phyloP scores from a whole-genome alignment of 2,888 invertebrate genomes.

The Netelia melanura region DNA sequence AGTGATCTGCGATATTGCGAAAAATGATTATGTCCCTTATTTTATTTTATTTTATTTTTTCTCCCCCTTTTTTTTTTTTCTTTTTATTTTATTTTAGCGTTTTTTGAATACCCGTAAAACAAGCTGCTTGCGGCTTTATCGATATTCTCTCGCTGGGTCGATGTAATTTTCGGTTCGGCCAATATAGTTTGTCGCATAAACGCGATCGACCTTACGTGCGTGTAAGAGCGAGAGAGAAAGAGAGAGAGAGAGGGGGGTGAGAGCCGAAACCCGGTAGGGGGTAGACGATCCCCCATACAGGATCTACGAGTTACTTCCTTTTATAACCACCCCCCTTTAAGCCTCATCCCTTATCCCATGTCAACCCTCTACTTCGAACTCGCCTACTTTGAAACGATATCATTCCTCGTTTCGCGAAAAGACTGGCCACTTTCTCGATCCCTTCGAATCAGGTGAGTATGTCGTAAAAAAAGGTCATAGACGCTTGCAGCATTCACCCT shows the following conservation, averaged over 20 bases:
- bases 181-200: constrained; percentile 1
- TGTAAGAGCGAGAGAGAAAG: too few species aligned
- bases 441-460: constrained; percentile 50
- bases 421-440: constrained; percentile 47
- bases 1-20: too few species aligned
- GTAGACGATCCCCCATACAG: neutral
- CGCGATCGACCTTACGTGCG: neutral
- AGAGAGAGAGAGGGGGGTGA: too few species aligned
- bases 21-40: too few species aligned
- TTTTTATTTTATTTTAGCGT: neutral
- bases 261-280: neutral
- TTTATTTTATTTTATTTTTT: too few species aligned
- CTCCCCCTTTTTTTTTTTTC: neutral
- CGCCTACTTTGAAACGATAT: constrained; percentile 51
- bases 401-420: constrained; percentile 52
- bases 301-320: neutral
- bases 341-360: neutral
- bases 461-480: constrained; percentile 41
- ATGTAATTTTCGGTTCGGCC: constrained; percentile 13
- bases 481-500: neutral
- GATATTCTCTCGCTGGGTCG: neutral
- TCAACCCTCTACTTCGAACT: neutral
- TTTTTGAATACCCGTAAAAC: constrained; percentile 9
- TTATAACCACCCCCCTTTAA: neutral
- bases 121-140: constrained; percentile 24